Conservation (phyloP, 2,113 vertebrate species). For the Halichoerus grypus region DNA sequence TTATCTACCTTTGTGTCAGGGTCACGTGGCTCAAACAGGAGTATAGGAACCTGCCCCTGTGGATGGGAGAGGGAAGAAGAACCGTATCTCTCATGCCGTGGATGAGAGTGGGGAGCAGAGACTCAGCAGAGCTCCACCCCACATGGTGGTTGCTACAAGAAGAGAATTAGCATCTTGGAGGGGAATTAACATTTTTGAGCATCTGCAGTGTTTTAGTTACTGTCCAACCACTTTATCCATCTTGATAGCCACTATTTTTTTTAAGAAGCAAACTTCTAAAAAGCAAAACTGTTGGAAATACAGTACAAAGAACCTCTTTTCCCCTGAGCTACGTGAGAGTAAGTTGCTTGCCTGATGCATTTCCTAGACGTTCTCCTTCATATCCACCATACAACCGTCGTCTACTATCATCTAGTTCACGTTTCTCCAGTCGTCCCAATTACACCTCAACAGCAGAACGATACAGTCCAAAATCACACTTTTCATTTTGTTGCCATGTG, state of each 20-base stretch:
- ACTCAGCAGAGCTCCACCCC: background rate
- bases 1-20: background rate
- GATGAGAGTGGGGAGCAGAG: background rate
- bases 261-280: background rate
- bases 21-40: background rate
- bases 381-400: background rate
- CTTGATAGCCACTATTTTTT: background rate
- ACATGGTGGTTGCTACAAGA: background rate
- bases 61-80: background rate
- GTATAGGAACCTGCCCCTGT: background rate
- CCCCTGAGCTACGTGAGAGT: background rate
- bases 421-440: background rate
- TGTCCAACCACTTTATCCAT: background rate
- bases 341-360: background rate
- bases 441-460: background rate
- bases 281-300: background rate
- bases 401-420: background rate
- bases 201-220: background rate
- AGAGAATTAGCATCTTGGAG: background rate
- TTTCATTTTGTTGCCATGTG: background rate
- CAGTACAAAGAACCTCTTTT: background rate
- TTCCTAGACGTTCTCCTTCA: background rate
- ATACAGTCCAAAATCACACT: background rate
- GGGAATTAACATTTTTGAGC: constrained; percentile 16
- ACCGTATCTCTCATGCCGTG: background rate